Conservation (phyloP, 2,797 vertebrate genomes). For the Eurystomus glaucurus region DNA sequence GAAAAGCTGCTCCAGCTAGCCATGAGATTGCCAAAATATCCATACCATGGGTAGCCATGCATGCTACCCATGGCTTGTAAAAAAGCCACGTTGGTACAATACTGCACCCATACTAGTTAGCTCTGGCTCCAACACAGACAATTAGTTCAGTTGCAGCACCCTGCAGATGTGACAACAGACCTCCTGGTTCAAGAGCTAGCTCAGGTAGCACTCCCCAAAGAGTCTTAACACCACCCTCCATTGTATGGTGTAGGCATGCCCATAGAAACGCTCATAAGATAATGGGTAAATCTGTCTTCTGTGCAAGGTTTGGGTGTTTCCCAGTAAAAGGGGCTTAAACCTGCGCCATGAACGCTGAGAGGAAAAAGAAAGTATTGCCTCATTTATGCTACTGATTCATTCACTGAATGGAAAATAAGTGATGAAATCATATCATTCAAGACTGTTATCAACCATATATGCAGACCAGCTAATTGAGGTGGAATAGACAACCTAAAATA, state of each 20-base stretch:
- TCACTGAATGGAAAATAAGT: neutral
- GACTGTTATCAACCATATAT: neutral
- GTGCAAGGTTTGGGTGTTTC: conserved; percentile 1
- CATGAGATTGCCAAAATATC: neutral
- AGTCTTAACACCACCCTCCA: neutral
- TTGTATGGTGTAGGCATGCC: neutral
- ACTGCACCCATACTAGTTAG: neutral
- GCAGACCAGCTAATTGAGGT: neutral
- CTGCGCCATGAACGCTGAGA: neutral
- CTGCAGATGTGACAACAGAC: neutral
- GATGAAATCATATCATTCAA: conserved; percentile 4
- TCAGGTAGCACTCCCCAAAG: neutral
- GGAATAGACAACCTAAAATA: neutral
- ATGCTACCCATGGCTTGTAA: neutral
- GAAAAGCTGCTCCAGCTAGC: neutral
- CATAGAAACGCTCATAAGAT: neutral
- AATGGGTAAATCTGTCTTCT: neutral
- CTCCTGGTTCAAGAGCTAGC: neutral
- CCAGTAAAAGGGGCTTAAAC: neutral
- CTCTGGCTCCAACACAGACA: neutral
- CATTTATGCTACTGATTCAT: conserved; percentile 31
- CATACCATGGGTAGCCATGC: neutral
- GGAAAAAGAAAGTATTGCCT: conserved; percentile 28
- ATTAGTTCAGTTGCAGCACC: conserved; percentile 21
- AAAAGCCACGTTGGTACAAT: neutral